Percentiles rank a stretch among this genome's conserved stretches.
phyloP scores from a whole-genome alignment of 2,888 invertebrate species.

The Chaitophorus viminalis region DNA sequence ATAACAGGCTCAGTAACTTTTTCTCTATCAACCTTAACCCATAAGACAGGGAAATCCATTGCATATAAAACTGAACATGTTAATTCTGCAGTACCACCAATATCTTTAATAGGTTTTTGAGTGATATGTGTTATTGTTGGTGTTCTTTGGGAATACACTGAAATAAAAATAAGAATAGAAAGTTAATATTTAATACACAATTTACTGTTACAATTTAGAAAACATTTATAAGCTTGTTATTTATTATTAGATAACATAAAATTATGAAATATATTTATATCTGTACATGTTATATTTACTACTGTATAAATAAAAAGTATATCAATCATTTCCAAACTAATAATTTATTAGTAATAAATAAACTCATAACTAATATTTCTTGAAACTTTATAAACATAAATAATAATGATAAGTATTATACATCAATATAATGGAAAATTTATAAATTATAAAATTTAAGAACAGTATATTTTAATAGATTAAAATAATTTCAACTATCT shows the following conservation, averaged over 20 bases:
- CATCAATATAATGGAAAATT: too few species aligned
- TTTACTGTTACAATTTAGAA: not conserved
- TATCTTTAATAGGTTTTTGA: slow-evolving; percentile 91
- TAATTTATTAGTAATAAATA: too few species aligned
- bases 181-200: not conserved
- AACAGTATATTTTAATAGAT: too few species aligned
- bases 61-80: slow-evolving; percentile 91
- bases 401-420: too few species aligned
- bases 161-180: slow-evolving; percentile 64
- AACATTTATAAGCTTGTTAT: too few species aligned
- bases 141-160: slow-evolving; percentile 77
- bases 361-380: not conserved
- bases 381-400: too few species aligned
- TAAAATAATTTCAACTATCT: too few species aligned
- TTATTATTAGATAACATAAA: too few species aligned
- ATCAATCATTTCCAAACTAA: too few species aligned
- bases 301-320: not conserved
- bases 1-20: slow-evolving; percentile 78
- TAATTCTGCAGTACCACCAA: slow-evolving; percentile 87
- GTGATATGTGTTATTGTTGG: slow-evolving; percentile 92
- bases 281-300: too few species aligned
- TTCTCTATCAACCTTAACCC: slow-evolving; percentile 76
- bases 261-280: too few species aligned
- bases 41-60: slow-evolving; percentile 86
- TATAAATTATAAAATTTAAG: too few species aligned